phyloP scores from a whole-genome alignment of 2,113 vertebrate genomes.

The Salminus brasiliensis region DNA sequence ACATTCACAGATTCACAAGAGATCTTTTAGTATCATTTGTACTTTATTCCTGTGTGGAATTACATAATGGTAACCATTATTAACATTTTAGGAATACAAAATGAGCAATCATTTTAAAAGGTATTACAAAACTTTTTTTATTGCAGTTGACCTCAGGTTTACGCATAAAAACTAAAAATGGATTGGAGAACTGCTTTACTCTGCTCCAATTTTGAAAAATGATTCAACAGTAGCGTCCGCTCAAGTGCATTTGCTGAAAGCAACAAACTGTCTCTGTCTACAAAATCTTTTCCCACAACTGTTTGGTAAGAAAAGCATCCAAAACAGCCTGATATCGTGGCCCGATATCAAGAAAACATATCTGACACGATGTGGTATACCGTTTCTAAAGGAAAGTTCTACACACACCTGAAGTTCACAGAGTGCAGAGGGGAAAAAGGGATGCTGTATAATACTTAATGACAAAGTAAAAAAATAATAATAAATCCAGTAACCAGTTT shows the following conservation, averaged over 20 bases:
- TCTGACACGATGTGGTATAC: background rate
- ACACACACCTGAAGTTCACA: background rate
- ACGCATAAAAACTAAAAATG: constrained; percentile 52
- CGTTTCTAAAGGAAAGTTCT: background rate
- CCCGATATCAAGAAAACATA: background rate
- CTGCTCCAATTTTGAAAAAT: constrained; percentile 1
- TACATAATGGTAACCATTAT: background rate
- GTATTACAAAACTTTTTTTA: constrained; percentile 75
- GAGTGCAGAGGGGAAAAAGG: background rate
- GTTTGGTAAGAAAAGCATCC: background rate
- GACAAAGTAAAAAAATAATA: background rate
- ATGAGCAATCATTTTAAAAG: constrained; percentile 61
- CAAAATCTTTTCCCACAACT: background rate
- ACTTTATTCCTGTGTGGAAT: constrained; percentile 35
- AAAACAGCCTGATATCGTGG: background rate
- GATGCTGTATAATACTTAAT: constrained; percentile 4
- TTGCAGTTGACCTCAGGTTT: constrained; percentile 64
- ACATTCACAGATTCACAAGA: background rate
- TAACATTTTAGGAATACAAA: constrained; percentile 39
- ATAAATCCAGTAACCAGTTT: constrained; percentile 3
- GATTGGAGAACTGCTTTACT: constrained; percentile 23
- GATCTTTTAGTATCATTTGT: background rate
- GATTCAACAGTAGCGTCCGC: constrained; percentile 1
- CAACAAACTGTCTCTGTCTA: background rate
- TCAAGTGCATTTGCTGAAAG: constrained; percentile 43